These are phyloP conservation scores for Epizoanthus rinbou DNA, from an alignment of 92 coral and sea anemone genomes.

Conservation along the genomic window DNA sequence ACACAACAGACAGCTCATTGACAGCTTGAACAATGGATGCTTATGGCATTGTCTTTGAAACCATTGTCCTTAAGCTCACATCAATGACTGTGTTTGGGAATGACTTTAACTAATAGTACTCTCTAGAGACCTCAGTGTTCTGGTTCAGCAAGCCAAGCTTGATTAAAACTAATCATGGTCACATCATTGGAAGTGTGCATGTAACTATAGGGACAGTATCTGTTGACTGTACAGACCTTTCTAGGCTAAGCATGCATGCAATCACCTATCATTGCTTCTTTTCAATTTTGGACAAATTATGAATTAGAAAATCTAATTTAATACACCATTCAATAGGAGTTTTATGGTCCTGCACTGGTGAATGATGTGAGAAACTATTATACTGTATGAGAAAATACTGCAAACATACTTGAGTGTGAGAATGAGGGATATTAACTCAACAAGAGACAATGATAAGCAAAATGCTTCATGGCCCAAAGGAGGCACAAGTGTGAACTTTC, in stretches of 20 bases:
- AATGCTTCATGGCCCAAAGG: neutral
- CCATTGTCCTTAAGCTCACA: neutral
- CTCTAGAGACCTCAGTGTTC: slow-evolving; percentile 3
- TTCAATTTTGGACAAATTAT: neutral
- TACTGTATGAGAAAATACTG: neutral
- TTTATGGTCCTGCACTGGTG: too few species aligned
- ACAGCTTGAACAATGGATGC: slow-evolving; percentile 3
- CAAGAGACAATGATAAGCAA: neutral
- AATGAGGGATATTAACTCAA: neutral
- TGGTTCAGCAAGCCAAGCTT: neutral
- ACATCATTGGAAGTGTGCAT: neutral
- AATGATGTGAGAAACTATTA: too few species aligned
- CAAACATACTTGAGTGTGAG: neutral
- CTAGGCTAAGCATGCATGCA: neutral
- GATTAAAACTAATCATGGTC: neutral
- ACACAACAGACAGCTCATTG: neutral
- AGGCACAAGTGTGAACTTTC: slow-evolving; percentile 52
- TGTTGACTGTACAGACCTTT: neutral
- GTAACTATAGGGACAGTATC: slow-evolving; percentile 1
- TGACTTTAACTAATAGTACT: neutral
- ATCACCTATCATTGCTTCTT: neutral
- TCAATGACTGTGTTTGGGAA: neutral
- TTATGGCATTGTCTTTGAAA: neutral
- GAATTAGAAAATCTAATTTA: neutral
- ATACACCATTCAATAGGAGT: too few species aligned